These are phyloP conservation scores for Ostrea edulis DNA, from an alignment of 1,140 invertebrate species.

Conservation along the genomic window DNA sequence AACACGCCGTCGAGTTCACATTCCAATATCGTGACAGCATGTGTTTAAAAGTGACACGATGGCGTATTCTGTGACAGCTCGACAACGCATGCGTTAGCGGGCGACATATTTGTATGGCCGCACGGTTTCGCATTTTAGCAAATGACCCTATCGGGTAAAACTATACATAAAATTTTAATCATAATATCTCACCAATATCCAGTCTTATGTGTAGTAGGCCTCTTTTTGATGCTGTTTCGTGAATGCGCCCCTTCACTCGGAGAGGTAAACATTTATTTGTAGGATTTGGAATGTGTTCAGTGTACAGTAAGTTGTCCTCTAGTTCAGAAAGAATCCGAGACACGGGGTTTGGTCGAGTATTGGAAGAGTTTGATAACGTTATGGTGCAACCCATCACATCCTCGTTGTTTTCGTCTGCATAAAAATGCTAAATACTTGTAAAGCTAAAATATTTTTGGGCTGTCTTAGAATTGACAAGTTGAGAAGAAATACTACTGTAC, in stretches of 20 bases:
- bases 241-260: slow-evolving; percentile 18
- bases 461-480: background rate
- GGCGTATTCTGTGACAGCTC: too few species aligned
- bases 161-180: background rate
- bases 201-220: background rate
- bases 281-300: slow-evolving; percentile 3
- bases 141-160: too few species aligned
- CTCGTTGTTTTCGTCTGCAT: background rate
- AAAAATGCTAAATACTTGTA: background rate
- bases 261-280: slow-evolving; percentile 5
- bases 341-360: background rate
- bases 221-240: background rate
- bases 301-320: background rate
- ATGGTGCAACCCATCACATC: background rate
- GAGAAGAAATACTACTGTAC: background rate
- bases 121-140: too few species aligned
- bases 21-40: too few species aligned
- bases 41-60: too few species aligned
- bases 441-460: background rate
- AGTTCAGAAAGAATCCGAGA: background rate
- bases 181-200: background rate
- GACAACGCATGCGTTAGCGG: too few species aligned
- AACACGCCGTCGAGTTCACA: too few species aligned
- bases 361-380: background rate
- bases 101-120: too few species aligned